Percentiles rank a stretch among this genome's conserved stretches.
Conservation (phyloP, 2,888 invertebrate species). For the Orgyia antiqua region DNA sequence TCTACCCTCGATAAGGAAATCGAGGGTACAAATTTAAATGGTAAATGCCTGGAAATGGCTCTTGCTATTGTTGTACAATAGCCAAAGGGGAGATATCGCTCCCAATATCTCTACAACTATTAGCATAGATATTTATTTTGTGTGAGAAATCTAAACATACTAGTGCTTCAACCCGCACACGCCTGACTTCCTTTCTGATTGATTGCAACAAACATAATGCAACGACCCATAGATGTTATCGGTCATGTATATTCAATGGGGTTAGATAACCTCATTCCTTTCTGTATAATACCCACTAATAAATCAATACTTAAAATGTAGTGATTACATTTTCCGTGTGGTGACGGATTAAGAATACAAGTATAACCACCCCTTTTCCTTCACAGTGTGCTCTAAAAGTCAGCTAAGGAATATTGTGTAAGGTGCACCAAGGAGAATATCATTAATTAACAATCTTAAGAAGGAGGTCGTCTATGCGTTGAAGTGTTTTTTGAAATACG, state of each 20-base stretch:
- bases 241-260: not conserved
- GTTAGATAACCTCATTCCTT: not conserved
- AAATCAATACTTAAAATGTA: not conserved
- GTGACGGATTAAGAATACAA: no score
- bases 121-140: conserved; percentile 63
- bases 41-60: conserved; percentile 72
- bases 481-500: no score
- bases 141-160: conserved; percentile 62
- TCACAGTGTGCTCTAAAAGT: no score
- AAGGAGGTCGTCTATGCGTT: no score
- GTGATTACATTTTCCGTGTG: no score
- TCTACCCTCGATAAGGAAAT: conserved; percentile 56
- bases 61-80: conserved; percentile 63
- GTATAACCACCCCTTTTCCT: no score
- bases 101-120: conserved; percentile 57
- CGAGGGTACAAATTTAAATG: conserved; percentile 68
- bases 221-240: conserved; percentile 17
- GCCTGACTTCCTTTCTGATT: conserved; percentile 24
- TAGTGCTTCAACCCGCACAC: conserved; percentile 26
- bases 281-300: not conserved
- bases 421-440: no score
- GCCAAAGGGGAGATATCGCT: conserved; percentile 61
- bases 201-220: conserved; percentile 21
- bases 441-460: no score
- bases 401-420: no score